A percentile compares a stretch with the other conserved stretches of the same genome.
These are phyloP conservation scores for Megamerina dolium DNA, from an alignment of 2,888 invertebrate species.

Conservation along the genomic window DNA sequence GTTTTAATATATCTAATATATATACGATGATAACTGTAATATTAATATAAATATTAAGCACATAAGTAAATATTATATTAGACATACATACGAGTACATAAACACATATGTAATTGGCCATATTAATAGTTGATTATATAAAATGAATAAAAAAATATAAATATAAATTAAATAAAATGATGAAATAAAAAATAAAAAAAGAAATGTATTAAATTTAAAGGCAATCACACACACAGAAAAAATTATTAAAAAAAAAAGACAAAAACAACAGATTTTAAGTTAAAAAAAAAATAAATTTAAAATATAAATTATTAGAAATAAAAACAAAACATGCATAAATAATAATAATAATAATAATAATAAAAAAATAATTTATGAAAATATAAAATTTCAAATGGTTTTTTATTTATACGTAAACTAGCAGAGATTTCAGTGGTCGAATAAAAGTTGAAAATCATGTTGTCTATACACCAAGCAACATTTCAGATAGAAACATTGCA, in stretches of 20 bases:
- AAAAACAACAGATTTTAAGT: conserved; percentile 23
- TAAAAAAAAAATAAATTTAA: conserved; percentile 23
- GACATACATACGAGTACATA: neutral
- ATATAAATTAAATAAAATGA: conserved; percentile 10
- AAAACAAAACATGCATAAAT: conserved; percentile 14
- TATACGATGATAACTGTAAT: too few relatives aligned
- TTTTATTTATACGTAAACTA: too few relatives aligned
- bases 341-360: conserved; percentile 16
- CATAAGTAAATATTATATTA: conserved; percentile 32
- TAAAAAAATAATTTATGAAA: conserved; percentile 24
- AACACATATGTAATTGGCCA: conserved; percentile 32
- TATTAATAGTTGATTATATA: conserved; percentile 39
- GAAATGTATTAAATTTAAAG: conserved; percentile 32
- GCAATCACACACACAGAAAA: conserved; percentile 34
- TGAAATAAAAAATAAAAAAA: conserved; percentile 19
- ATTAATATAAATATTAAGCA: too few relatives aligned
- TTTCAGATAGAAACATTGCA: too few relatives aligned
- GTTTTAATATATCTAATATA: too few relatives aligned
- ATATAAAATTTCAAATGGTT: too few relatives aligned
- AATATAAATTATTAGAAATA: conserved; percentile 6
- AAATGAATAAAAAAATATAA: conserved; percentile 18
- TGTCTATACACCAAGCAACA: too few relatives aligned
- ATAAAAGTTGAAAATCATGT: too few relatives aligned
- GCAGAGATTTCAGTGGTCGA: too few relatives aligned
- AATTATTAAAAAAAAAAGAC: conserved; percentile 19